These are phyloP conservation scores for Neolamprologus ventralis DNA, from an alignment of 2,113 vertebrate species.

Conservation along the genomic window DNA sequence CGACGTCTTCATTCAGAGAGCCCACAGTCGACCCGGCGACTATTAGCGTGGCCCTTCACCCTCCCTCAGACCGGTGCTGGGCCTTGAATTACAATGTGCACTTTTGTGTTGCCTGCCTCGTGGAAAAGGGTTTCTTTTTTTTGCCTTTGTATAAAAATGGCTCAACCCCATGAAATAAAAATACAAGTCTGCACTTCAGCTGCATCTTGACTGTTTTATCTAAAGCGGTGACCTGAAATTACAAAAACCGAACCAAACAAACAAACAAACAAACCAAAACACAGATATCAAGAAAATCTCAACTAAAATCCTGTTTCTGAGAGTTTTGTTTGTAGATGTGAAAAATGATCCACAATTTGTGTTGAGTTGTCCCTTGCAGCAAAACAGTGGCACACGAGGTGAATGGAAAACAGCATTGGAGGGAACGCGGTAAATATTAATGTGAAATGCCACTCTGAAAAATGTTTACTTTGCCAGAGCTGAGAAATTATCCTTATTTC, in stretches of 20 bases:
- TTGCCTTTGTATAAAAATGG: not conserved
- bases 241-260: not conserved
- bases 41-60: not conserved
- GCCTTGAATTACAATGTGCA: not conserved
- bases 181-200: not conserved
- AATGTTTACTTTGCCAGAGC: conserved; percentile 29
- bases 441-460: conserved; percentile 23
- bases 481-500: conserved; percentile 31
- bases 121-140: not conserved
- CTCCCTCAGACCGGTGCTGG: not conserved
- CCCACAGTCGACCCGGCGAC: not conserved
- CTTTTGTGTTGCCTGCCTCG: not conserved
- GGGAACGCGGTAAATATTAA: conserved; percentile 4
- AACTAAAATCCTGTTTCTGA: not conserved
- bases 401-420: conserved; percentile 2
- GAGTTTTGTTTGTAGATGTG: not conserved
- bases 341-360: conserved; percentile 1
- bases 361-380: not conserved
- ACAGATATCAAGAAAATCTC: not conserved
- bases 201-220: not conserved
- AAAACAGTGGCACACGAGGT: not conserved
- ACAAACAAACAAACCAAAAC: not conserved
- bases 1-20: not conserved
- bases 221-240: not conserved
- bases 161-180: not conserved